Percentiles rank a stretch among this genome's conserved stretches.
Conservation (phyloP, 2,113 vertebrate genomes). For the Plotosus lineatus region DNA sequence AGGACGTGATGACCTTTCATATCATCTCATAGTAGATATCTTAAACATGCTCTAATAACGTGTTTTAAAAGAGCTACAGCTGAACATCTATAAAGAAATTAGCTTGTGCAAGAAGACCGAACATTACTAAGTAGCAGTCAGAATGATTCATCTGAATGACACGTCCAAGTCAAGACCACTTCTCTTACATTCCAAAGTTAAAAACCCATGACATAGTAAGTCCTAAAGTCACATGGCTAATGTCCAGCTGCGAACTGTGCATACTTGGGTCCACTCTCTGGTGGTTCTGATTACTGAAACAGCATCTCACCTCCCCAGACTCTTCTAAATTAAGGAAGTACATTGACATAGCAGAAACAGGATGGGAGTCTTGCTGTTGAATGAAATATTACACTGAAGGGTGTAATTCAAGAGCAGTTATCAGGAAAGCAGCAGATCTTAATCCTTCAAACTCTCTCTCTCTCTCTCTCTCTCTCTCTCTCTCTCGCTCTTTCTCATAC, state of each 20-base stretch:
- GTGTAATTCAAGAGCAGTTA: conserved; percentile 63
- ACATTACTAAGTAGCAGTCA: background rate
- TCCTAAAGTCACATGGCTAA: conserved; percentile 1
- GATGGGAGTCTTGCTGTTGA: conserved; percentile 16
- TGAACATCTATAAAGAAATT: background rate
- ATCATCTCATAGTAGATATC: no score
- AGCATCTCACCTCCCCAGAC: conserved; percentile 27
- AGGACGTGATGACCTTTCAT: background rate
- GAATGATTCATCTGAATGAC: background rate
- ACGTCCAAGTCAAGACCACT: background rate
- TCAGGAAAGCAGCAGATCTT: conserved; percentile 66
- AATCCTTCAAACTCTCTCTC: conserved; percentile 15
- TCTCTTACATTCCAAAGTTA: background rate
- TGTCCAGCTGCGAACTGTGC: conserved; percentile 27
- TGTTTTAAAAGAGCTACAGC: background rate
- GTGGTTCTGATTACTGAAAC: conserved; percentile 31
- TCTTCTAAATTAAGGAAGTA: conserved; percentile 40
- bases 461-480: no score
- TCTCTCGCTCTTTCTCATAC: no score
- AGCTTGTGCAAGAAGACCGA: background rate
- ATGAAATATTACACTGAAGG: conserved; percentile 38
- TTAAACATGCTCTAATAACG: no score
- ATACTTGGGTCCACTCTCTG: conserved; percentile 32
- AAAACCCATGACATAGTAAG: background rate
- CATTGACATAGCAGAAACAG: conserved; percentile 33